Evolutionary conservation across 2,888 invertebrate genomes (phyloP), one percentile per base, ranked within the genome.

Genomic region (Ornithoptera alexandrae): DNA sequence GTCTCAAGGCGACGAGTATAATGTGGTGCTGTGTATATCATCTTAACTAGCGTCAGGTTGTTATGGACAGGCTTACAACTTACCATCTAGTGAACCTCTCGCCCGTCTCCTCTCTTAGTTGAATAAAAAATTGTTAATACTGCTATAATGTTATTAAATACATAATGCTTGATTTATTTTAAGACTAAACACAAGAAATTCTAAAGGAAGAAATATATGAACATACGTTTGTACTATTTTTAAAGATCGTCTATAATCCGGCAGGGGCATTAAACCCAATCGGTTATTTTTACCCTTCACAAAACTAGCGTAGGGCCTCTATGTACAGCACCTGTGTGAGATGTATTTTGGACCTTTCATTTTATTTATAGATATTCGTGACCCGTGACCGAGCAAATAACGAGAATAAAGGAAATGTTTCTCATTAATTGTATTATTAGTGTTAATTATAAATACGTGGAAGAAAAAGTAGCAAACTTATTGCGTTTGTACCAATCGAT

Each of bases 261-360:
- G 65, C 36, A 53, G 50, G 42, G 39, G 20, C 39, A 62, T 66
- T 70, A n/a, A 61, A 69, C 65, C 56, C 56, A 70, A 65, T 62
- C 62, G 62, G 62, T 70, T 70, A 70, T 70, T 70, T 70, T 70
- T 70, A 66, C 59, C 62, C 30, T 70, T 62, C 58, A 39, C 50
- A 39, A 62, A 62, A 66, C 62, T 66, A 58, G 46, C 42, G 65
- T 46, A 46, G 15, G 30, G 57, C 62, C 62, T 66, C 18, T 53
- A 62, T 22, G 22, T 66, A 50, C 62, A 62, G 62, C 66, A 70
- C 39, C 66, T 58, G 69, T 46, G 61, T 65, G 53, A 53, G 39
- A 60, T 64, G 57, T 68, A 59, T 46, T 69, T 20, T 46, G 53
- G 64, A 64, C 53, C 50, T n/a, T 50, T 53, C 61, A 67, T 57